A percentile compares a stretch with the other conserved stretches of the same genome.
phyloP scores from a whole-genome alignment of 2,113 vertebrate species.

The Carassius gibelio region DNA sequence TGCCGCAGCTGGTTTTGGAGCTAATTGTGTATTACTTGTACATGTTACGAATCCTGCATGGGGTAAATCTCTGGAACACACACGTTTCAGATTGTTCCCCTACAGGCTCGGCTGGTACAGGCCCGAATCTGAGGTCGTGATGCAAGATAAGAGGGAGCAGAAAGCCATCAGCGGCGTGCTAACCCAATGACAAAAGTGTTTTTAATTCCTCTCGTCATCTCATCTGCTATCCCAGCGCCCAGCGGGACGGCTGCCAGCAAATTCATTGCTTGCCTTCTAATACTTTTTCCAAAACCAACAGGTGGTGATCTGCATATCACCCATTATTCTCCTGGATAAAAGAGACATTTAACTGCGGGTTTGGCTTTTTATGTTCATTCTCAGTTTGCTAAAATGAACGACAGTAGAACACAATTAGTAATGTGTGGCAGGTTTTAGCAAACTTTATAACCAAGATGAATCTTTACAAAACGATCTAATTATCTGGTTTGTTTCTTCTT shows the following conservation, averaged over 20 bases:
- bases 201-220: constrained; percentile 37
- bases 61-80: neutral
- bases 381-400: neutral
- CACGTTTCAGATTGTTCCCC: neutral
- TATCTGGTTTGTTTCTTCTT: too few relatives aligned
- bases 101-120: neutral
- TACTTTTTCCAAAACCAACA: constrained; percentile 43
- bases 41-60: neutral
- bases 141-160: constrained; percentile 29
- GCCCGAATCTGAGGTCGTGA: constrained; percentile 20
- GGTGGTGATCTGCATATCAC: constrained; percentile 43
- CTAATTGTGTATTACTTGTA: neutral
- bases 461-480: neutral
- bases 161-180: neutral
- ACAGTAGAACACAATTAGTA: neutral
- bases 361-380: neutral
- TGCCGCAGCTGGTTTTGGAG: neutral
- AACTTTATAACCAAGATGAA: neutral
- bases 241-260: constrained; percentile 29
- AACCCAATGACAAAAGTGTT: constrained; percentile 25
- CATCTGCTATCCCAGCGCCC: neutral
- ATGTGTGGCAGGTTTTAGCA: neutral
- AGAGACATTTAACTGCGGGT: neutral
- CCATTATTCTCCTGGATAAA: constrained; percentile 20
- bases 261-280: constrained; percentile 23